Conservation (phyloP, 1,140 invertebrate species). For the Lerema accius region DNA sequence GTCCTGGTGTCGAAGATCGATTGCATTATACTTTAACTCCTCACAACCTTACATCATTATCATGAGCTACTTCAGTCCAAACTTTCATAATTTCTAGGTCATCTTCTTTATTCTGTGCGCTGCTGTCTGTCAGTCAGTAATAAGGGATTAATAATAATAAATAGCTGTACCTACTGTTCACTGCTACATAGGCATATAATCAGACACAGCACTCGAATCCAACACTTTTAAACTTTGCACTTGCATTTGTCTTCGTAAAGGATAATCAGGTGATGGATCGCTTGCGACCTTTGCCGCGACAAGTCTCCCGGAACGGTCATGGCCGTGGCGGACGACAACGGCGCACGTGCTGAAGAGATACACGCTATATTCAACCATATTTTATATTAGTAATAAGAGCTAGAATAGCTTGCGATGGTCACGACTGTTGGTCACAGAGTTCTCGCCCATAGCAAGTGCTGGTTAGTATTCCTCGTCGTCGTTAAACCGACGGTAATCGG, state of each 20-base stretch:
- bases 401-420: slow-evolving; percentile 1
- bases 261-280: slow-evolving; percentile 29
- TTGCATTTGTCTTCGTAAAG: slow-evolving; percentile 8
- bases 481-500: slow-evolving; percentile 18
- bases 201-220: slow-evolving; percentile 8
- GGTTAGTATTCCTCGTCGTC: slow-evolving; percentile 22
- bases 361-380: neutral
- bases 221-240: slow-evolving; percentile 1
- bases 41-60: too few relatives aligned
- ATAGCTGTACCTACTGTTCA: too few relatives aligned
- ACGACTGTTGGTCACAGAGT: neutral
- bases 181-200: neutral
- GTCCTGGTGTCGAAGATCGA: too few relatives aligned
- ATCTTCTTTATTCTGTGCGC: too few relatives aligned
- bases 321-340: slow-evolving; percentile 24
- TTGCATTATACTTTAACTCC: too few relatives aligned
- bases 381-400: slow-evolving; percentile 1
- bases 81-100: too few relatives aligned
- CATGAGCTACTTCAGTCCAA: too few relatives aligned
- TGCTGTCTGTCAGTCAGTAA: too few relatives aligned
- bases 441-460: neutral
- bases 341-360: neutral
- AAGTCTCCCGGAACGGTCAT: slow-evolving; percentile 40
- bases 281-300: slow-evolving; percentile 33
- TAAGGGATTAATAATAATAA: too few relatives aligned